phyloP scores from a whole-genome alignment of 2,888 invertebrate genomes.

The Noctua janthina region DNA sequence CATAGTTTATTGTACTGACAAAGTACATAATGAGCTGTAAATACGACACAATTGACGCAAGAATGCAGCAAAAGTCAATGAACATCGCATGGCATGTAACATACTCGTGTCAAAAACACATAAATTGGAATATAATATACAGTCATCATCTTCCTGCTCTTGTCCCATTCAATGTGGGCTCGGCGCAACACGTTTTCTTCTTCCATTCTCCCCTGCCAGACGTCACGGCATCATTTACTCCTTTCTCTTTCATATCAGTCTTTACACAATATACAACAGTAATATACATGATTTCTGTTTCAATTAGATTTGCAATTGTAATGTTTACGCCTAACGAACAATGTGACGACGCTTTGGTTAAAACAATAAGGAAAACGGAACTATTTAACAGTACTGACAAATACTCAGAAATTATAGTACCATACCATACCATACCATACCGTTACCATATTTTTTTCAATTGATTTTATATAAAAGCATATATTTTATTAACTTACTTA shows the following conservation, averaged over 20 bases:
- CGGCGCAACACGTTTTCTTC: no score
- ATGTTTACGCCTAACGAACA: constrained; percentile 50
- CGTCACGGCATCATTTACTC: no score
- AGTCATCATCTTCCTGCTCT: no score
- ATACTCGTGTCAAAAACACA: constrained; percentile 40
- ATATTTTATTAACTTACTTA: constrained; percentile 91
- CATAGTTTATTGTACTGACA: neutral
- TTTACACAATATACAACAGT: constrained; percentile 4
- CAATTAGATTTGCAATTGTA: constrained; percentile 55
- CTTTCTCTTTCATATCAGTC: no score
- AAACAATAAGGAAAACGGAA: constrained; percentile 55
- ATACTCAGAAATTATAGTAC: constrained; percentile 29
- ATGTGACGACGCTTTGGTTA: constrained; percentile 20
- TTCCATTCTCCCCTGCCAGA: no score
- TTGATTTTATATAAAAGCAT: neutral
- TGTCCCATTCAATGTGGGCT: no score
- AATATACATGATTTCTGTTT: constrained; percentile 44
- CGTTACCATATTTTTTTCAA: constrained; percentile 7
- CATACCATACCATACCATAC: no score
- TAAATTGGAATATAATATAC: constrained; percentile 20
- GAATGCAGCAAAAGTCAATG: constrained; percentile 28
- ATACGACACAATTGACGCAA: constrained; percentile 6
- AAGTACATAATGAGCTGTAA: neutral
- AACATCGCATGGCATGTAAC: constrained; percentile 34
- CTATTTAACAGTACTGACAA: constrained; percentile 21